phyloP scores from a whole-genome alignment of 2,797 vertebrate species.

The Argya squamiceps region DNA sequence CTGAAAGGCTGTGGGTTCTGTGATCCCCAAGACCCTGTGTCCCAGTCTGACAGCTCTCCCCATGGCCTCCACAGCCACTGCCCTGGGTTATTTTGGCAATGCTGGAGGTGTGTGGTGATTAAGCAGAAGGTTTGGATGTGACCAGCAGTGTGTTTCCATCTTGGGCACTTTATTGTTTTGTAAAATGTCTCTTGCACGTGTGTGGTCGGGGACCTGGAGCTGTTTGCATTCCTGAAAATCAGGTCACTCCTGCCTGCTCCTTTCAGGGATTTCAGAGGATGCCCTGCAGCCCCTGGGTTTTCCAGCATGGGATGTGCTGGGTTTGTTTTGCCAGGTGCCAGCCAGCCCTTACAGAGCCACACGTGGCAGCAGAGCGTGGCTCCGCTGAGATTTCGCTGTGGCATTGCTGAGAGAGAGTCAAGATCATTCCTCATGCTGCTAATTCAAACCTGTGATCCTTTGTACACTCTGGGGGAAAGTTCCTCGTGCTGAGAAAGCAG shows the following conservation, averaged over 20 bases:
- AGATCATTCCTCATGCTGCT: not conserved
- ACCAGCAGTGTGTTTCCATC: not conserved
- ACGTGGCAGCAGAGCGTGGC: fast-evolving
- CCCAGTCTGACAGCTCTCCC: not conserved
- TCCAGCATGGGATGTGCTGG: fast-evolving
- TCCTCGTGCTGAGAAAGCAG: not conserved
- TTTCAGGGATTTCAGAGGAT: not conserved
- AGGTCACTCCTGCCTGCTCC: not conserved
- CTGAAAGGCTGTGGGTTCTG: not conserved
- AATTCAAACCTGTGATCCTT: not conserved
- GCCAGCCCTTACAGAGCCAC: not conserved
- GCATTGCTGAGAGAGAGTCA: not conserved
- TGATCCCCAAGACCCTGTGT: not conserved
- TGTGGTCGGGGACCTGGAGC: not conserved
- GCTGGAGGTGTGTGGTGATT: not conserved
- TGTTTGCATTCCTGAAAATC: not conserved
- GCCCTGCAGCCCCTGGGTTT: not conserved
- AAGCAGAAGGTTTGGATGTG: not conserved
- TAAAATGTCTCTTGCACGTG: not conserved
- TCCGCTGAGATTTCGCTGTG: fast-evolving
- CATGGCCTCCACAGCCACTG: not conserved
- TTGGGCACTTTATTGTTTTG: not conserved
- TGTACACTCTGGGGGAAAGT: not conserved
- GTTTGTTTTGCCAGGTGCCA: not conserved
- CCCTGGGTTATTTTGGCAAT: slow-evolving; percentile 6